Conservation (phyloP, 2,797 vertebrate genomes). For the Lagothrix lagotricha region DNA sequence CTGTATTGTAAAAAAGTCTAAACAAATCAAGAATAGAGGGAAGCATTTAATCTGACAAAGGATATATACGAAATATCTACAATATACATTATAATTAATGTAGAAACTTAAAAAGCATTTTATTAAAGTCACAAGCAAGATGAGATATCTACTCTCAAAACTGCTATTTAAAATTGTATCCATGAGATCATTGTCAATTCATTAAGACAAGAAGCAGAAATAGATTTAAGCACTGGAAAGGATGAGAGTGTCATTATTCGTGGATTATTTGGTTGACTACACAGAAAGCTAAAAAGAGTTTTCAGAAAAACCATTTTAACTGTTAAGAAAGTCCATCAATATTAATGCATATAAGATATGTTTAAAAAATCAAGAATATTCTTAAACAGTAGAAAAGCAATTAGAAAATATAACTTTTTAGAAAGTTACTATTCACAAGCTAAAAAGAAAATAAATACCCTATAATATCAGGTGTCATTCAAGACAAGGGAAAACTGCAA, state of each 20-base stretch:
- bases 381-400: neutral
- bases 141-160: neutral
- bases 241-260: slow-evolving; percentile 4
- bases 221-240: neutral
- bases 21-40: neutral
- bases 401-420: neutral
- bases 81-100: neutral
- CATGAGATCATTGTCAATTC: neutral
- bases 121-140: neutral
- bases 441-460: neutral
- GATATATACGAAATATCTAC: neutral
- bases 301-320: neutral
- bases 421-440: neutral
- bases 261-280: neutral
- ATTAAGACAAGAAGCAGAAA: slow-evolving; percentile 5
- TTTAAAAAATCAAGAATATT: neutral
- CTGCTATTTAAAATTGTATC: neutral
- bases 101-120: slow-evolving; percentile 11
- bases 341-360: neutral
- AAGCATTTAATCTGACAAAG: neutral
- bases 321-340: neutral
- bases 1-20: neutral
- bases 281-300: neutral
- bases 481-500: neutral
- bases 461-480: neutral